These are phyloP conservation scores for Lamprotornis superbus DNA, from an alignment of 2,113 vertebrate genomes.

Conservation along the genomic window DNA sequence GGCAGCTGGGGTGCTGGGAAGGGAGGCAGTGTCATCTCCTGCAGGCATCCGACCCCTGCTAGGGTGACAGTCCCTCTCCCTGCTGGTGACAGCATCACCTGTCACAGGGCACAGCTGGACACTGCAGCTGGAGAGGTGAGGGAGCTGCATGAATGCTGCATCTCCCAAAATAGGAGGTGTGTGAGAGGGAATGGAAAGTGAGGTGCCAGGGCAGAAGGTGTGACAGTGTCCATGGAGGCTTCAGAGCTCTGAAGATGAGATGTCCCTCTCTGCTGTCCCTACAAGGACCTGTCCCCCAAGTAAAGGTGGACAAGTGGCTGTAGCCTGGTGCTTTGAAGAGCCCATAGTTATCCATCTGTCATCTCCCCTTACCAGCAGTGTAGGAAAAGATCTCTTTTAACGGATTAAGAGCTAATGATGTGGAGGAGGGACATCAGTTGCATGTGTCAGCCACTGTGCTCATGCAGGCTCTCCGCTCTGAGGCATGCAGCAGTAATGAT, in stretches of 20 bases:
- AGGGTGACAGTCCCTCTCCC: background rate
- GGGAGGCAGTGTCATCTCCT: background rate
- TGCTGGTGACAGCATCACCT: background rate
- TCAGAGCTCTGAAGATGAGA: background rate
- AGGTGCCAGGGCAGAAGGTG: background rate
- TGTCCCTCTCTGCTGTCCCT: background rate
- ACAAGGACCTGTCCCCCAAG: fast-evolving
- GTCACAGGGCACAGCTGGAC: background rate
- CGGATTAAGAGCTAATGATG: background rate
- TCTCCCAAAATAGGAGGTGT: background rate
- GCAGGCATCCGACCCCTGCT: background rate
- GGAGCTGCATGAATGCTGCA: background rate
- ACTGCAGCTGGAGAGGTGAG: background rate
- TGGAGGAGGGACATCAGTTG: background rate
- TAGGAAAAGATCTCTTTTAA: background rate
- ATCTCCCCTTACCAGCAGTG: background rate
- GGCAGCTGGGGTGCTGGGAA: background rate
- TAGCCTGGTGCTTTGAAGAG: fast-evolving
- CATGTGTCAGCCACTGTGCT: background rate
- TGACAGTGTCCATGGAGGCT: background rate
- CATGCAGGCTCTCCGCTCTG: slow-evolving; percentile 9
- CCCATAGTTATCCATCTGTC: background rate
- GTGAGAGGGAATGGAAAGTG: background rate
- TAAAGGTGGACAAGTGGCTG: background rate
- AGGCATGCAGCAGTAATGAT: slow-evolving; percentile 65